These are phyloP conservation scores for Gymnoscopelus microlampas DNA, from an alignment of 2,797 vertebrate species.

Conservation along the genomic window DNA sequence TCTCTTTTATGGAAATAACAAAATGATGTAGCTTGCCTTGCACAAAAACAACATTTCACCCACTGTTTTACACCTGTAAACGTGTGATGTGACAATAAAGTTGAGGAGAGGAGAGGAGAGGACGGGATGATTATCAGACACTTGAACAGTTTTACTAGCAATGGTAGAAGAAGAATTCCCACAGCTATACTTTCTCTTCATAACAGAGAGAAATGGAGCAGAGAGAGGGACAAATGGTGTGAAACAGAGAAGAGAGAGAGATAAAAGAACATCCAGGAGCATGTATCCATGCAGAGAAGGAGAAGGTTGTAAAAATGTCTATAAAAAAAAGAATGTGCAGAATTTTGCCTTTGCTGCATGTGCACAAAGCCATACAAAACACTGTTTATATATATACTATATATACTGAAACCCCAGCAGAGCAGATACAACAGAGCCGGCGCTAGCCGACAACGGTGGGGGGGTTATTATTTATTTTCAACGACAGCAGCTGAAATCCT, in stretches of 20 bases:
- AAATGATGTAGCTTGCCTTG: too few relatives aligned
- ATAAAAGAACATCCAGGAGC: slow-evolving; percentile 24
- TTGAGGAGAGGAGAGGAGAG: slow-evolving; percentile 7
- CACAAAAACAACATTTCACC: too few relatives aligned
- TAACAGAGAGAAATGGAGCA: slow-evolving; percentile 17
- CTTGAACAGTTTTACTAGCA: slow-evolving; percentile 43
- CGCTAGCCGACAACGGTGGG: too few relatives aligned
- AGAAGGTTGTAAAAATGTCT: slow-evolving; percentile 23
- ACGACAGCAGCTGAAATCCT: too few relatives aligned
- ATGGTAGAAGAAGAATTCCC: slow-evolving; percentile 23
- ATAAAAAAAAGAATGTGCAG: not conserved
- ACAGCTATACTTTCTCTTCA: slow-evolving; percentile 13
- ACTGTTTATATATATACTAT: not conserved
- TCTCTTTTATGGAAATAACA: too few relatives aligned
- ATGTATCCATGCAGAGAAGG: slow-evolving; percentile 8
- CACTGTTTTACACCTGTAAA: too few relatives aligned
- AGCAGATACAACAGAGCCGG: not conserved
- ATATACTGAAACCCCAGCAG: not conserved
- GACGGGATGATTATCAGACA: slow-evolving; percentile 26
- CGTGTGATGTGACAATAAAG: too few relatives aligned
- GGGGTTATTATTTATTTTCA: too few relatives aligned
- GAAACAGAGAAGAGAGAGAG: not conserved
- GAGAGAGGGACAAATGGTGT: slow-evolving; percentile 10
- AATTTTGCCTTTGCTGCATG: not conserved
- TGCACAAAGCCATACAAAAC: too few relatives aligned